These are phyloP conservation scores for Bolborhynchus lineola DNA, from an alignment of 2,113 vertebrate genomes.

Conservation along the genomic window DNA sequence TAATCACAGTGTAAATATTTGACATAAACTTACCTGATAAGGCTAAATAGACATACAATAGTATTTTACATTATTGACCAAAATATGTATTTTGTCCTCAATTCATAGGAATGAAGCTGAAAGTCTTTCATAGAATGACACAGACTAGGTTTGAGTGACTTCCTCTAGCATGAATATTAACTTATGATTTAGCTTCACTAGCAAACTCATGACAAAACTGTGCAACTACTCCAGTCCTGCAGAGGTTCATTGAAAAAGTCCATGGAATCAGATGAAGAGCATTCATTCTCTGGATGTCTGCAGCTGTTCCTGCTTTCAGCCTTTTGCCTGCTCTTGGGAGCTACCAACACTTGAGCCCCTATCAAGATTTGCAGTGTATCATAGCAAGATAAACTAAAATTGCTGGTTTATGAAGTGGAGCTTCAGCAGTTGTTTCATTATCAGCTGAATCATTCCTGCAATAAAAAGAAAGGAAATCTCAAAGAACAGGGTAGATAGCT, in stretches of 20 bases:
- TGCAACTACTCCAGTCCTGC: neutral
- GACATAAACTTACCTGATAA: neutral
- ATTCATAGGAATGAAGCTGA: neutral
- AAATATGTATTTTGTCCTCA: neutral
- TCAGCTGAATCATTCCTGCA: neutral
- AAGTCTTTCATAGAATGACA: neutral
- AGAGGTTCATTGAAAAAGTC: neutral
- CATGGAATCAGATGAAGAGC: neutral
- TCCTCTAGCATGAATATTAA: neutral
- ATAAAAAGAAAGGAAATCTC: neutral
- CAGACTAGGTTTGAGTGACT: neutral
- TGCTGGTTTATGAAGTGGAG: neutral
- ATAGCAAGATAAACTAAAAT: neutral
- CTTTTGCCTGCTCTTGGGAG: neutral
- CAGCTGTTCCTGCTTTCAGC: neutral
- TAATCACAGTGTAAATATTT: neutral
- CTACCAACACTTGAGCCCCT: neutral
- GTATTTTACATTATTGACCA: neutral
- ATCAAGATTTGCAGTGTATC: neutral
- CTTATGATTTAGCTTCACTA: neutral
- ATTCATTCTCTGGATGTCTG: neutral
- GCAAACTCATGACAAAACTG: neutral
- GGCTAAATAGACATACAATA: neutral
- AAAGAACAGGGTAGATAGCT: neutral
- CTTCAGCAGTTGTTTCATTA: neutral